Conservation (phyloP, 2,888 invertebrate species). For the Itoplectis maculator region DNA sequence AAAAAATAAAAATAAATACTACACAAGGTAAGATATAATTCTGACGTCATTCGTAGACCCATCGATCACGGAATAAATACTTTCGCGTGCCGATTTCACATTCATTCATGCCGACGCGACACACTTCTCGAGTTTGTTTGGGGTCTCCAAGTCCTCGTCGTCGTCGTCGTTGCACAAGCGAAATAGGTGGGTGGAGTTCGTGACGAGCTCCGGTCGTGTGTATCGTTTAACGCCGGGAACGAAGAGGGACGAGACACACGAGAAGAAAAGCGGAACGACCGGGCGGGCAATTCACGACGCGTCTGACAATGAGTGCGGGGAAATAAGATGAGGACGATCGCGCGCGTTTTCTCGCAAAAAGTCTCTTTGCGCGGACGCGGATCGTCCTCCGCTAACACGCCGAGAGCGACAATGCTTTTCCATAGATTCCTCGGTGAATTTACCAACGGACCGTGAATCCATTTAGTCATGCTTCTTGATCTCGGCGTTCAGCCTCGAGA, state of each 20-base stretch:
- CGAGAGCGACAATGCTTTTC: constrained; percentile 32
- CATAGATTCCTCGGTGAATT: constrained; percentile 23
- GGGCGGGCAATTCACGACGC: constrained; percentile 32
- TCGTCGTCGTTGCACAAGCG: constrained; percentile 16
- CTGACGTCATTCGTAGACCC: neutral
- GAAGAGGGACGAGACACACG: constrained; percentile 5
- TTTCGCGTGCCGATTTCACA: neutral
- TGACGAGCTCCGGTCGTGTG: constrained; percentile 1
- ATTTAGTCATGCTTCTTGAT: constrained; percentile 54
- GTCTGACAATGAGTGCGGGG: too few relatives aligned
- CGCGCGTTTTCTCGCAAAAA: constrained; percentile 33
- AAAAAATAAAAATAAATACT: too few relatives aligned
- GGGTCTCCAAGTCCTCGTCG: constrained; percentile 1
- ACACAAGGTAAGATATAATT: neutral
- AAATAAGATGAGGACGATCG: constrained; percentile 45
- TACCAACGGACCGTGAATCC: constrained; percentile 53
- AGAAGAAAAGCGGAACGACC: constrained; percentile 47
- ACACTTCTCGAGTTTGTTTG: constrained; percentile 18
- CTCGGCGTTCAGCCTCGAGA: constrained; percentile 41
- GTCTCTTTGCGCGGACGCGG: neutral
- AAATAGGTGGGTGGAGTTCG: neutral
- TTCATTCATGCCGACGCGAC: neutral
- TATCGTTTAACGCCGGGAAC: constrained; percentile 18
- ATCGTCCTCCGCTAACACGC: constrained; percentile 26
- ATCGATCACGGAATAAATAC: neutral